Base-by-base conservation (phyloP, 2,113 vertebrate species). In the Sorex fumeus region DNA sequence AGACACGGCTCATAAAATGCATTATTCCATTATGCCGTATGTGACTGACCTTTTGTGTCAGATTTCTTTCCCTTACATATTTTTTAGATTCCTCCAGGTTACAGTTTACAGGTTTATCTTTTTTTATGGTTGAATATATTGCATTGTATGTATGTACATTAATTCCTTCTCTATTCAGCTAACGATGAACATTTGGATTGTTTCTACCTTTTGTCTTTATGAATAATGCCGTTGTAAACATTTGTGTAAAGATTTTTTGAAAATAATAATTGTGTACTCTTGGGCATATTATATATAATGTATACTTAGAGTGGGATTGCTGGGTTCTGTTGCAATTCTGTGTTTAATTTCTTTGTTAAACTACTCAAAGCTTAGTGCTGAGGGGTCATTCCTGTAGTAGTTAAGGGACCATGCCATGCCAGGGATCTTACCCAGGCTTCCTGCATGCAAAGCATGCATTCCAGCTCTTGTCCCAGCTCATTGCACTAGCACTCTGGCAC, bases 81-180 rank as follows among this genome's bases (percentile, higher is more conserved):
- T 90, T 93, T 69, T 47, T 66, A 72, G 13, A 28, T 89, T 88
- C 47, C 74, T 69, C 36, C 3, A 83, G 21, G 18, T 78, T 87
- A 25, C n/a, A 69, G 12, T 32, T 84, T 40, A 40, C 7, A 40
- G n/a, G n/a, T 13, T 34, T 69, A 18, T 15, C 53, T 18, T 60
- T 79, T 84, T 91, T 84, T 74, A 45, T 67, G 77, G 57, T 25
- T 83, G 57, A 40, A 75, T 66, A 66, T 78, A 60, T 87, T 91
- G 30, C 18, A 36, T 36, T 81, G 70, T 76, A 77, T 64, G 32
- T 7, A 40, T 75, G 34, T 84, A 30, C 30, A 75, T 18, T 32
- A 85, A 92, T 89, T 85, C 13, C n/a, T 88, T 79, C 27, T 70
- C 62, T 12, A 3, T 88, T 40, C 40, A 7, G 40, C 40, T 40